Base-by-base conservation (phyloP, 2,888 invertebrate genomes). In the Neoaliturus tenellus region DNA sequence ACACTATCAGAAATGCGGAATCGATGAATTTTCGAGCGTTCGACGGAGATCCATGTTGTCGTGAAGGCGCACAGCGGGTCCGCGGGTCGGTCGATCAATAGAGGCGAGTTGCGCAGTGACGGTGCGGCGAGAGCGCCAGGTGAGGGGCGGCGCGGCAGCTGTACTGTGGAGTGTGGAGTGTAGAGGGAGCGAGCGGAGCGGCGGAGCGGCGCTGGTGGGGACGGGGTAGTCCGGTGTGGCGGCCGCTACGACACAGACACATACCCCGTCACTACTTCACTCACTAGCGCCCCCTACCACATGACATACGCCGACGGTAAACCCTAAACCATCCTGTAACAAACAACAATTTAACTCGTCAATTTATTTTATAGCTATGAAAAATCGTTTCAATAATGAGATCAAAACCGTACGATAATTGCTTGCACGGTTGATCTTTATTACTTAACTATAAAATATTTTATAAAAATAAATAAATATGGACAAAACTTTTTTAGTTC, bases 1-100 rank as follows among this genome's bases (percentile, higher is more conserved):
- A 20, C 71, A 82, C 82, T 69, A 35, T 83, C 83, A 83, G 81
- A 84, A 84, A 75, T 81, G 75, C 71, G 73, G 81, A 73, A 75
- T 62, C 81, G 73, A 75, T 62, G 31, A 81, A 75, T 81, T 75
- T 84, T 84, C 75, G 44, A 75, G 81, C 78, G 71, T 81, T 81
- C 80, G 80, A 75, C 75, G 81, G 81, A 62, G 75, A 73, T 81
- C 48, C 84, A 84, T 84, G 84, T 84, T 84, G 73, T 81, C 81
- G 84, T 81, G 81, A 75, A 55, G 78, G 75, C 75, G 62, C 78
- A 73, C 75, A 73, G 62, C 83, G 62, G 41, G 44, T 12, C 44
- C 75, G 75, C 62, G 78, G 41, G 39, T 78, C 51, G 41, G 58
- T 41, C 62, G 62, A 83, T 83, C 83, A 75, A 83, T 83, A 83